Evolutionary conservation across 2,797 vertebrate species (phyloP), one percentile per base, ranked within the genome.

Genomic region (Limnodromus scolopaceus): DNA sequence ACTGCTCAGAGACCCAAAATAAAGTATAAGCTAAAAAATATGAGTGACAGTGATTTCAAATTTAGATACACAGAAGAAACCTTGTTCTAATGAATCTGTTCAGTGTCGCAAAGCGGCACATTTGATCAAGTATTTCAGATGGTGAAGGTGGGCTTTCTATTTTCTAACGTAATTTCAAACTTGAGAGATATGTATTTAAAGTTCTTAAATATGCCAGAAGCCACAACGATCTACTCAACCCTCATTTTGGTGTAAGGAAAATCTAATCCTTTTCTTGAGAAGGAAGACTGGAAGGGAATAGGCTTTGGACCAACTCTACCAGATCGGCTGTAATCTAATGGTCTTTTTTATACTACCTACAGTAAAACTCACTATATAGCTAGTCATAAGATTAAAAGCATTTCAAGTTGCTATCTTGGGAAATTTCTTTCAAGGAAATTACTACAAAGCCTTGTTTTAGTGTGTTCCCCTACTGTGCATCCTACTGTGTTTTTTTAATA

Each of bases 401-500:
- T 98, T 98, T 97, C 92, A 94, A 97, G 97, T 98, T 98, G 96
- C 97, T 98, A 97, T 98, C 98, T 98, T 98, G 98, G 98, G 97
- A 98, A 98, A 98, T 98, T 98, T 98, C 97, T 98, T 98, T 95
- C 96, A 98, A 98, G 98, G 98, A 99, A 98, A 98, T 99, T 98
- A 98, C 98, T 98, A 98, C 98, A 99, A 99, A 99, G 98, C 98
- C 98, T 99, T 99, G 99, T 99, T 99, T 99, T 99, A 99, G 98
- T 98, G 98, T 17, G 93, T 98, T 98, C 98, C 98, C 98, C 98
- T 98, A 98, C 99, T 98, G 99, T 98, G 99, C 97, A 96, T 98
- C 99, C 99, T 98, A 98, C 98, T 99, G 99, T 98, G 99, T 98
- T 98, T 98, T 99, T 99, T 99, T 99, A 99, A 99, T 99, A 99